A percentile compares a stretch with the other conserved stretches of the same genome.
These are phyloP conservation scores for Saturnia pavonia DNA, from an alignment of 2,888 invertebrate genomes.

Conservation along the genomic window DNA sequence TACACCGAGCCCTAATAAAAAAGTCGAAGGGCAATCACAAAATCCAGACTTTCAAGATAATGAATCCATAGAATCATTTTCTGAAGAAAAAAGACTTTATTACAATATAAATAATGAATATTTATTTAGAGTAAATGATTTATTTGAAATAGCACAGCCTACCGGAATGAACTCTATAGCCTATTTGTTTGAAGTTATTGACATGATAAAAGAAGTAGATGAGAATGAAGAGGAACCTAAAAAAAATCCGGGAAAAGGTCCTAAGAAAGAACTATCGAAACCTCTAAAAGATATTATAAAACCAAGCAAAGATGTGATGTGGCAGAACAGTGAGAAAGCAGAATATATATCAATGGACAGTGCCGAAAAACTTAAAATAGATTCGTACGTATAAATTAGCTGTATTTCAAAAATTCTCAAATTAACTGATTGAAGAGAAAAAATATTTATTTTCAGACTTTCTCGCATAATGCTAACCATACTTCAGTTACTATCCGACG, in stretches of 20 bases:
- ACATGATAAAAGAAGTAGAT: constrained; percentile 53
- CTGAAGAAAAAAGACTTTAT: constrained; percentile 44
- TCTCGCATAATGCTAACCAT: constrained; percentile 53
- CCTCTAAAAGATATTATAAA: constrained; percentile 46
- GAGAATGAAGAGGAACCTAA: constrained; percentile 47
- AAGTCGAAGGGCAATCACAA: constrained; percentile 29
- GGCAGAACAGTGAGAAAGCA: constrained; percentile 43
- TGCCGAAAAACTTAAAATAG: constrained; percentile 41
- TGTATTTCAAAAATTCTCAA: not conserved
- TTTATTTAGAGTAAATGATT: constrained; percentile 41
- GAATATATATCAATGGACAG: constrained; percentile 38
- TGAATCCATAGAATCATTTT: constrained; percentile 22
- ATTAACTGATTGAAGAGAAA: not conserved
- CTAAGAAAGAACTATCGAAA: constrained; percentile 45
- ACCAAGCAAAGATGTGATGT: constrained; percentile 49
- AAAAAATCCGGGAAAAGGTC: constrained; percentile 44
- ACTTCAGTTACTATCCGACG: constrained; percentile 52
- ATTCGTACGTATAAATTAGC: constrained; percentile 42
- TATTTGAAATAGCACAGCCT: constrained; percentile 31
- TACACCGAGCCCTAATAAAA: constrained; percentile 30
- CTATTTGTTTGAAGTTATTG: constrained; percentile 56
- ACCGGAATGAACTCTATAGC: constrained; percentile 31
- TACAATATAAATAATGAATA: constrained; percentile 45
- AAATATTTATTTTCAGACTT: constrained; percentile 51
- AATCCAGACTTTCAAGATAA: constrained; percentile 17